A percentile compares a stretch with the other conserved stretches of the same genome.
phyloP scores from a whole-genome alignment of 92 coral and sea anemone genomes.

The Anthopleura xanthogrammica region DNA sequence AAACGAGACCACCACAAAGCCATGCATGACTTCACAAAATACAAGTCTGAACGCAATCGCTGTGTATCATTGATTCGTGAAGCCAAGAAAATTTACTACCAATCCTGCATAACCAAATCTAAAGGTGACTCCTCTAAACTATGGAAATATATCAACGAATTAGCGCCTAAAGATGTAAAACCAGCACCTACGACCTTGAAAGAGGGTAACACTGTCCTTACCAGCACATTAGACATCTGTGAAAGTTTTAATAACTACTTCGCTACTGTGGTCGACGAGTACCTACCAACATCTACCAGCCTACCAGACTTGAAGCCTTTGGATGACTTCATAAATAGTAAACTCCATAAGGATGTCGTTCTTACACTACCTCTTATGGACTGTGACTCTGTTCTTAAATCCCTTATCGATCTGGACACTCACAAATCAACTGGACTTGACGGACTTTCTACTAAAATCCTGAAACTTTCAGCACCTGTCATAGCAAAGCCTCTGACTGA shows the following conservation, averaged over 20 bases:
- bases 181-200: background rate
- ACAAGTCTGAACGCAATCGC: conserved; percentile 4
- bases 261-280: conserved; percentile 27
- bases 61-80: conserved; percentile 26
- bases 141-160: conserved; percentile 10
- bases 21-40: background rate
- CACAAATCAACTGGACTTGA: too few relatives aligned
- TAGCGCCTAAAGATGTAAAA: background rate
- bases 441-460: background rate
- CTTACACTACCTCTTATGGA: background rate
- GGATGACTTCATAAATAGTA: background rate
- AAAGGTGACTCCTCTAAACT: conserved; percentile 30
- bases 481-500: conserved; percentile 9
- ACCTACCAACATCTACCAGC: background rate
- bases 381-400: background rate
- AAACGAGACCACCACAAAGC: too few relatives aligned
- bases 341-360: background rate
- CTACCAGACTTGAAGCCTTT: background rate
- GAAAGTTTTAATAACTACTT: background rate
- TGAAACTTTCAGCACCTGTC: conserved; percentile 12
- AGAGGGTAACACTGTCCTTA: conserved; percentile 7
- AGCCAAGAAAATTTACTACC: conserved; percentile 9
- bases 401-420: too few relatives aligned
- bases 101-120: conserved; percentile 6
- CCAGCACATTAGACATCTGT: background rate